A percentile compares a stretch with the other conserved stretches of the same genome.
Conservation (phyloP, 1,140 invertebrate genomes). For the Rhagoletis zephyria region DNA sequence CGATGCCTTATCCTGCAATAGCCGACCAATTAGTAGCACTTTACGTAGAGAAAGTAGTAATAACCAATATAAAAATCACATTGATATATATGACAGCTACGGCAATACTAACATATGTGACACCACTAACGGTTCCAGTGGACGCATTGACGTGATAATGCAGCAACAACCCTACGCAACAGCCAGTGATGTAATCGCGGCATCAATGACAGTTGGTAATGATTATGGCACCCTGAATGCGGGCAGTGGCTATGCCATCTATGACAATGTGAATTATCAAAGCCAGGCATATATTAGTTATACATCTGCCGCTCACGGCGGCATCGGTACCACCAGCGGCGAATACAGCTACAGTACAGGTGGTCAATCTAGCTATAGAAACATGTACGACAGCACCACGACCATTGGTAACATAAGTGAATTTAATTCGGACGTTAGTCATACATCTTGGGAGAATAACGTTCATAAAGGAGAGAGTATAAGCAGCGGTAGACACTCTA, state of each 20-base stretch:
- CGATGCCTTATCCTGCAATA: conserved; percentile 92
- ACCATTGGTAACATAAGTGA: conserved; percentile 20
- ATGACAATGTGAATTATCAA: not conserved
- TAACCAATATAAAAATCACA: conserved; percentile 53
- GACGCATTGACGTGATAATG: not conserved
- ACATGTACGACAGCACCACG: conserved; percentile 16
- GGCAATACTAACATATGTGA: conserved; percentile 21
- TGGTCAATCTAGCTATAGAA: not conserved
- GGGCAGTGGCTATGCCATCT: not conserved
- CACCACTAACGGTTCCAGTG: not conserved
- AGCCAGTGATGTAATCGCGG: not conserved
- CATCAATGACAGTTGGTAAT: not conserved
- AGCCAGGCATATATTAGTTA: conserved; percentile 20
- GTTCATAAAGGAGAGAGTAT: conserved; percentile 78
- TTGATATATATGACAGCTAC: conserved; percentile 53
- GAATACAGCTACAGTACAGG: not conserved
- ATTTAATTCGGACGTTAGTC: too few species aligned
- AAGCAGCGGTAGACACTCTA: conserved; percentile 56
- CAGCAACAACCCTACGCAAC: not conserved
- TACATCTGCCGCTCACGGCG: not conserved
- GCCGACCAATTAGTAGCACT: conserved; percentile 81
- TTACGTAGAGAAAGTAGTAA: conserved; percentile 75
- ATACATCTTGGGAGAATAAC: conserved; percentile 68
- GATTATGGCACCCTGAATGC: not conserved
- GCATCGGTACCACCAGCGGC: not conserved